Conservation (phyloP, 2,888 invertebrate species). For the Stegophylla sp. region DNA sequence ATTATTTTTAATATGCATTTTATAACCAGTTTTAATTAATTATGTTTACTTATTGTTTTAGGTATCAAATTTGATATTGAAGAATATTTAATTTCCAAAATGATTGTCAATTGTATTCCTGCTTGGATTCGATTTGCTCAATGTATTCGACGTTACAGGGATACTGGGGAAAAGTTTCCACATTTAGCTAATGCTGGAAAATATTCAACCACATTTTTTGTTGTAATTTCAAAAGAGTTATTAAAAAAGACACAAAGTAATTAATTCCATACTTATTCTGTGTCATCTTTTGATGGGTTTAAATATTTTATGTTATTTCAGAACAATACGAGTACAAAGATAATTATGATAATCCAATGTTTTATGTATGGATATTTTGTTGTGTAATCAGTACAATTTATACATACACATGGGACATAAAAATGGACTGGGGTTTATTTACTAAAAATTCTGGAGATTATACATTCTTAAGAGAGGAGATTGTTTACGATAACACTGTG, state of each 20-base stretch:
- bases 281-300: neutral
- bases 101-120: conserved; percentile 79
- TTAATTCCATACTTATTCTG: neutral
- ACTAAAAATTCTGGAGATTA: conserved; percentile 78
- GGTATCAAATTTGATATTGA: conserved; percentile 56
- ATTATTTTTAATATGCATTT: neutral
- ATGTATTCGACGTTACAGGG: conserved; percentile 81
- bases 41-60: conserved; percentile 12
- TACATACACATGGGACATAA: conserved; percentile 85
- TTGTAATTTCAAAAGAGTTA: conserved; percentile 69
- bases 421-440: conserved; percentile 88
- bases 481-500: conserved; percentile 79
- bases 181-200: conserved; percentile 86
- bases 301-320: conserved; percentile 18
- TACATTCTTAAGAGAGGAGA: conserved; percentile 77
- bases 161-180: conserved; percentile 79
- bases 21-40: neutral
- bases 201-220: conserved; percentile 78
- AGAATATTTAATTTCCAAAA: conserved; percentile 62
- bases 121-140: conserved; percentile 87
- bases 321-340: conserved; percentile 32
- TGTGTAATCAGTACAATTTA: conserved; percentile 77
- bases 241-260: conserved; percentile 44
- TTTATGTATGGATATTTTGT: conserved; percentile 75
- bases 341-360: conserved; percentile 69